A percentile compares a stretch with the other conserved stretches of the same genome.
These are phyloP conservation scores for Kryptopterus vitreolus DNA, from an alignment of 2,797 vertebrate genomes.

Conservation along the genomic window DNA sequence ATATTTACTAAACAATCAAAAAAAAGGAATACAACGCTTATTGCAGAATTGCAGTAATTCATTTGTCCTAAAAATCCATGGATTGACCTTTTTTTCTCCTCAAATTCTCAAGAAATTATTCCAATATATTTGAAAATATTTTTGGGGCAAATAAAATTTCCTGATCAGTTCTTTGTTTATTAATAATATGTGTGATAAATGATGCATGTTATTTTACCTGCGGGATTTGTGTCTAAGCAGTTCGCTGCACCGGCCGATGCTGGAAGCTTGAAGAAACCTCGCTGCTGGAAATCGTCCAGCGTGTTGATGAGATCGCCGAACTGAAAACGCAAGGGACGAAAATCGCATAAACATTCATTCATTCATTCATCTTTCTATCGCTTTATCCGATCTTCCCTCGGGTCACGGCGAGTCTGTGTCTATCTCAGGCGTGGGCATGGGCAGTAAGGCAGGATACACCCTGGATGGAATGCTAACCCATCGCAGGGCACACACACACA, in stretches of 20 bases:
- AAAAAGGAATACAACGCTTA: background rate
- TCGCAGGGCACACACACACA: too few relatives aligned
- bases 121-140: background rate
- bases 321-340: too few relatives aligned
- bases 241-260: conserved; percentile 73
- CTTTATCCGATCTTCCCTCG: too few relatives aligned
- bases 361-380: too few relatives aligned
- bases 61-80: background rate
- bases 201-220: conserved; percentile 71
- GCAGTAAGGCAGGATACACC: too few relatives aligned
- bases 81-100: background rate
- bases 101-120: background rate
- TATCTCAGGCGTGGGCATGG: too few relatives aligned
- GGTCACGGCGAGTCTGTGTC: too few relatives aligned
- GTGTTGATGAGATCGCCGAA: conserved; percentile 75
- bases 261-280: conserved; percentile 76
- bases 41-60: background rate
- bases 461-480: too few relatives aligned
- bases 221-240: conserved; percentile 84
- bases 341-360: too few relatives aligned
- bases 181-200: background rate
- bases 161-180: background rate
- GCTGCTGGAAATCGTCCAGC: conserved; percentile 41
- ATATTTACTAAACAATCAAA: background rate
- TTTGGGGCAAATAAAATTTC: background rate